Base-by-base conservation (phyloP, 2,888 invertebrate genomes). In the Mythimna ferrago region DNA sequence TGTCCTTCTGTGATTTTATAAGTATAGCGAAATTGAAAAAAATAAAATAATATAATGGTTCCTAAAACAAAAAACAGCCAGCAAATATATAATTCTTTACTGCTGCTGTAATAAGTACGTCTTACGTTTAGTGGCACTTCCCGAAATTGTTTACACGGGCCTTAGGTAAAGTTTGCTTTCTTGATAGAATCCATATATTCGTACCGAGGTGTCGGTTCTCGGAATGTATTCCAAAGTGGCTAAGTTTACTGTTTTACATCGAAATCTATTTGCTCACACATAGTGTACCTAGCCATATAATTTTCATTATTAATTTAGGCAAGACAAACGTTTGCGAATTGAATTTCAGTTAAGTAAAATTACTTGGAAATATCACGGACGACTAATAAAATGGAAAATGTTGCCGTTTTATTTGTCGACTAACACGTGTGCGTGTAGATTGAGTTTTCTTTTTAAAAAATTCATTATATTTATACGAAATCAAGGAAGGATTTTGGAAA, bases 151-250 rank as follows among this genome's bases (percentile, higher is more conserved):
- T 87, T 87, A 82, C 81, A 67, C 80, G 64, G 79, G 75, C 80
- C 82, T 85, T 86, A 78, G 79, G 81, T 83, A 86, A 89, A 86
- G 87, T 86, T 89, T 86, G 78, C 79, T 82, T 81, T 87, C 80
- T 83, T 88, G 80, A 87, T 87, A 84, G 83, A 86, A 86, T 83
- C 76, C 75, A 78, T 74, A 78, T 60, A 35, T 63, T 68, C 68
- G 73, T 70, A 68, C 73, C 61, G 54, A 57, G 58, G 66, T 61
- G 64, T 68, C 38, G 32, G 63, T 80, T 70, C 64, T 56, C 32
- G 21, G 16, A 77, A 77, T 67, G 10, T 64, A 44, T 62, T 63
- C 41, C 19, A 21, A 76, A 71, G 48, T 69, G 63, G 53, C 19
- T 19, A 63, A 57, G 44, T 68, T 71, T 73, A 71, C 63, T 63